Evolutionary conservation across 2,113 vertebrate genomes (phyloP).

Genomic region (Sinocyclocheilus anshuiensis): DNA sequence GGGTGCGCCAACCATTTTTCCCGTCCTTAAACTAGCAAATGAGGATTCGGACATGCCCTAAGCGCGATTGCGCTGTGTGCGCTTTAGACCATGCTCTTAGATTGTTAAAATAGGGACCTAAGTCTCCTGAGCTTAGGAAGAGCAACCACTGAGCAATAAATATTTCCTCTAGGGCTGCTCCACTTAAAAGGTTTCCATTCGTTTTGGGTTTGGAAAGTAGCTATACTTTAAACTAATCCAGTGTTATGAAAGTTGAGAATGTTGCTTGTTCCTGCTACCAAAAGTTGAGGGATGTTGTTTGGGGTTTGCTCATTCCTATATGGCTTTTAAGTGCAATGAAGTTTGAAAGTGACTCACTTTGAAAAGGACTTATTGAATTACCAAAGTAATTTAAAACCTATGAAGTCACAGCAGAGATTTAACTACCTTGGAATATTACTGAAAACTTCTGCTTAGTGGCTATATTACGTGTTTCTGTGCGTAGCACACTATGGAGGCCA

Average conservation of each 20-base stretch:
- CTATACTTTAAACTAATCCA: constrained; percentile 3
- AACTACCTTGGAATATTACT: neutral
- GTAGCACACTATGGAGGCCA: neutral
- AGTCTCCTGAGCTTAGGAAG: too few relatives aligned
- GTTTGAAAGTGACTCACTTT: neutral
- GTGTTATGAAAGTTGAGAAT: constrained; percentile 8
- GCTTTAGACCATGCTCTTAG: too few relatives aligned
- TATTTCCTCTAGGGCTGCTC: neutral
- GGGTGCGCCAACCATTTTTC: too few relatives aligned
- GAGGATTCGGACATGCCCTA: too few relatives aligned
- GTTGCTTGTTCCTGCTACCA: neutral
- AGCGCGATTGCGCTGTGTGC: too few relatives aligned
- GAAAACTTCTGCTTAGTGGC: neutral
- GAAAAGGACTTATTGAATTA: neutral
- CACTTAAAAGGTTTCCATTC: constrained; percentile 27
- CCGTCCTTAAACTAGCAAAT: too few relatives aligned
- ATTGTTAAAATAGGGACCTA: too few relatives aligned
- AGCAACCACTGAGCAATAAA: too few relatives aligned
- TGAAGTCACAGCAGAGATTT: neutral
- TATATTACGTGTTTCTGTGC: neutral
- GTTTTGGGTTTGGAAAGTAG: neutral
- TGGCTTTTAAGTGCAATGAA: neutral
- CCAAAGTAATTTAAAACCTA: neutral
- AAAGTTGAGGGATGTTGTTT: neutral
- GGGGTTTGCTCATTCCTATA: neutral